A percentile compares a stretch with the other conserved stretches of the same genome.
Conservation (phyloP, 2,113 vertebrate genomes). For the Genyomyrus donnyi region DNA sequence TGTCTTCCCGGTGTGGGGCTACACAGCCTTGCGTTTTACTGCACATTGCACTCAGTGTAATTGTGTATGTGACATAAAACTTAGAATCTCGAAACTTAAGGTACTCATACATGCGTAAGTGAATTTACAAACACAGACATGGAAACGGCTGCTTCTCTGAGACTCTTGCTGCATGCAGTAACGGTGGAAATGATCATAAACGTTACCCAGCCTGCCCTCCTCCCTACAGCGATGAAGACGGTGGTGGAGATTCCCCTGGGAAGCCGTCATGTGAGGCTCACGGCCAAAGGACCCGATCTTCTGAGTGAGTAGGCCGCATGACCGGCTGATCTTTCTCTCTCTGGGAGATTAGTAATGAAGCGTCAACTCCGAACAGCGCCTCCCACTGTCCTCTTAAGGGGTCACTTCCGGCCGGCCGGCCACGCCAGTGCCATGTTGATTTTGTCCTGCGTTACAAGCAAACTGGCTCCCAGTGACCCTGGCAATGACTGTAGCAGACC, state of each 20-base stretch:
- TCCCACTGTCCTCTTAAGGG: neutral
- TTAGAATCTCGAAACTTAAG: neutral
- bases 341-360: neutral
- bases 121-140: neutral
- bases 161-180: neutral
- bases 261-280: constrained; percentile 78
- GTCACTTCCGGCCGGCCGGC: neutral
- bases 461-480: constrained; percentile 23
- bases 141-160: neutral
- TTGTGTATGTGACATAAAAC: neutral
- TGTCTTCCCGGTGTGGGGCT: neutral
- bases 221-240: constrained; percentile 69
- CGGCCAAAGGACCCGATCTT: constrained; percentile 74
- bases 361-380: neutral
- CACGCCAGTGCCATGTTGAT: constrained; percentile 21
- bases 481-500: constrained; percentile 37
- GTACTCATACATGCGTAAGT: neutral
- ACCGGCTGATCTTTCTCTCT: neutral
- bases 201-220: neutral
- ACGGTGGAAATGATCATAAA: neutral
- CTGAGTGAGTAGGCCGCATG: constrained; percentile 62
- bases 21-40: neutral
- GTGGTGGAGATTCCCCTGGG: constrained; percentile 80
- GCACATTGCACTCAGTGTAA: neutral
- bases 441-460: constrained; percentile 31